Conservation (phyloP, 1,140 invertebrate species). For the Babylonia areolata region DNA sequence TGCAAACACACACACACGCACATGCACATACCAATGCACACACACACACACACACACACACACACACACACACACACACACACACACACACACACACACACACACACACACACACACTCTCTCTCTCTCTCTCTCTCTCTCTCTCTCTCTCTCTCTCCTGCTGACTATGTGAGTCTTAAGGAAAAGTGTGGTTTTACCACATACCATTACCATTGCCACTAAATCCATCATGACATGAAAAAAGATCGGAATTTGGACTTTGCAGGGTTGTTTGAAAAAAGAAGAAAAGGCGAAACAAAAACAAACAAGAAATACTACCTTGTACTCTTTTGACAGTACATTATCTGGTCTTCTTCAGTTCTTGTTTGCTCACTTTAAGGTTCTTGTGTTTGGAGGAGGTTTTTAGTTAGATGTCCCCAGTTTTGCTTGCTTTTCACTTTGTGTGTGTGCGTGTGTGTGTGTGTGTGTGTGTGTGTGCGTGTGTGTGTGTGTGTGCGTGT, state of each 20-base stretch:
- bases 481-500: not conserved
- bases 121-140: conserved; percentile 22
- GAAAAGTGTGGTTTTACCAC: too few relatives aligned
- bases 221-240: too few relatives aligned
- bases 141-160: not conserved
- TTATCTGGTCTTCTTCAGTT: not conserved
- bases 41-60: not conserved
- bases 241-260: too few relatives aligned
- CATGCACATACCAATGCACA: not conserved
- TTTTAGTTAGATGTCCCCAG: not conserved
- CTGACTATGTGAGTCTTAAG: not conserved
- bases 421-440: not conserved
- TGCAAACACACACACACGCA: not conserved
- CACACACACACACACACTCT: not conserved
- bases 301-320: too few relatives aligned
- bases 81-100: not conserved
- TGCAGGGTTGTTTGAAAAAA: too few relatives aligned
- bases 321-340: too few relatives aligned
- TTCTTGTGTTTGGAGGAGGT: not conserved
- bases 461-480: not conserved
- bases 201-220: too few relatives aligned
- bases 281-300: too few relatives aligned
- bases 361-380: not conserved
- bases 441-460: not conserved
- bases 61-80: too few relatives aligned